Base-by-base conservation (phyloP, 2,113 vertebrate species). In the Indicator indicator region DNA sequence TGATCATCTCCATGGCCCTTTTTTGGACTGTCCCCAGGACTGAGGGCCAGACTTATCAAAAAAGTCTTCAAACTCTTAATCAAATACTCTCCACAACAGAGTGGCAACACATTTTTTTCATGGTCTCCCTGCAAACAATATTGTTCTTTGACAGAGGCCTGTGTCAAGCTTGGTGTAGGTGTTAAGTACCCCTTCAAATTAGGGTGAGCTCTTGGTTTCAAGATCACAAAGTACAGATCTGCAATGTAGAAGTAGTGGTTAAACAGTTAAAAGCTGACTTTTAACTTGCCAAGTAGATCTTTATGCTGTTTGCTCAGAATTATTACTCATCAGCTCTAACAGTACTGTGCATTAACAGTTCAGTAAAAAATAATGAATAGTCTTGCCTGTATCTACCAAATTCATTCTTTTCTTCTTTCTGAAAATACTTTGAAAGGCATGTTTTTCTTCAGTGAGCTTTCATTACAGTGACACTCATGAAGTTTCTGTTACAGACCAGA, bases 51-150 rank as follows among this genome's bases (percentile, higher is more conserved):
- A 6, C 50, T 52, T 52, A 7, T 52, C 50, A 52, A 24, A 24
- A 24, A 52, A 52, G 8, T 27, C 20, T 83, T 79, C 40, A 60
- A 79, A 76, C 23, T 59, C 19, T 24, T 6, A 54, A 28, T 6
- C 18, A 63, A 42, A 9, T 6, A 10, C 23, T 56, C 6, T 42
- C 9, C 0, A 0, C 52, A 54, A 9, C 54, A 68, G 23, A 32
- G 9, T 33, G 26, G 19, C 27, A 55, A 32, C 26, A 27, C 1
- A 0, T 28, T 82, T 89, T 46, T 42, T 55, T 4, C 5, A 26
- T 28, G 5, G 4, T 69, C 16, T 91, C 9, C 9, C 46, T 58
- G 18, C n/a, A 79, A 36, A 50, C 12, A 28, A 0, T 24, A 3
- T 9, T 63, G 24, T 33, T 86, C 12, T 2, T n/a, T 56, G 38